A percentile compares a stretch with the other conserved stretches of the same genome.
phyloP scores from a whole-genome alignment of 2,113 vertebrate species.

The Todiramphus saurophagus region DNA sequence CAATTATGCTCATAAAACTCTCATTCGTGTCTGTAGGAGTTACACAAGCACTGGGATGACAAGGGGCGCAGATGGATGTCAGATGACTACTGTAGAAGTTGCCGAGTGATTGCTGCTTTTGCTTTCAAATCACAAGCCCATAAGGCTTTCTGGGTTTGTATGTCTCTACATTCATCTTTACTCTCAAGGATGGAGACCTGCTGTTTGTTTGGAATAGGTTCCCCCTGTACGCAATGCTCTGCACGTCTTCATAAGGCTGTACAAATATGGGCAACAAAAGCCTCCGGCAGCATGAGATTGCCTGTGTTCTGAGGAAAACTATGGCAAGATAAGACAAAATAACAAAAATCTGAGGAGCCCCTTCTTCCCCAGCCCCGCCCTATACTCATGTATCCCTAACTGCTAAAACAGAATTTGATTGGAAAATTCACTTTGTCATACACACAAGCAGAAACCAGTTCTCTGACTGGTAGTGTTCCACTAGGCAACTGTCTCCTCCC shows the following conservation, averaged over 20 bases:
- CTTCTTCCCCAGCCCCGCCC: neutral
- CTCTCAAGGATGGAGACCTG: neutral
- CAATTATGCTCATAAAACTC: neutral
- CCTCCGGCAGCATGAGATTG: neutral
- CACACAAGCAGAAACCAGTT: neutral
- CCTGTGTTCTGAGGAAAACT: neutral
- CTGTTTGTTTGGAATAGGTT: neutral
- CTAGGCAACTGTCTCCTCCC: neutral
- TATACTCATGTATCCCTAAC: neutral
- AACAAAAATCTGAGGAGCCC: neutral
- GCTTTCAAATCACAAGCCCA: neutral
- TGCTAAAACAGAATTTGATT: neutral
- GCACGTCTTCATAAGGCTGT: neutral
- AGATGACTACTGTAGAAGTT: neutral
- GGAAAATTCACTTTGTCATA: neutral
- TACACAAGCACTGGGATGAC: neutral
- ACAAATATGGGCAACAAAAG: neutral
- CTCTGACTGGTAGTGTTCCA: neutral
- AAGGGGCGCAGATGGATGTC: neutral
- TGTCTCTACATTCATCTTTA: neutral
- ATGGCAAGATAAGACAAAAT: neutral
- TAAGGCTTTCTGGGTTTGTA: neutral
- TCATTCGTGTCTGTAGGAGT: neutral
- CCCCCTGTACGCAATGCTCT: neutral
- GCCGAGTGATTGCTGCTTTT: neutral